A percentile compares a stretch with the other conserved stretches of the same genome.
Evolutionary conservation across 2,888 invertebrate genomes (phyloP).

Genomic region (Parasteatoda lunata): DNA sequence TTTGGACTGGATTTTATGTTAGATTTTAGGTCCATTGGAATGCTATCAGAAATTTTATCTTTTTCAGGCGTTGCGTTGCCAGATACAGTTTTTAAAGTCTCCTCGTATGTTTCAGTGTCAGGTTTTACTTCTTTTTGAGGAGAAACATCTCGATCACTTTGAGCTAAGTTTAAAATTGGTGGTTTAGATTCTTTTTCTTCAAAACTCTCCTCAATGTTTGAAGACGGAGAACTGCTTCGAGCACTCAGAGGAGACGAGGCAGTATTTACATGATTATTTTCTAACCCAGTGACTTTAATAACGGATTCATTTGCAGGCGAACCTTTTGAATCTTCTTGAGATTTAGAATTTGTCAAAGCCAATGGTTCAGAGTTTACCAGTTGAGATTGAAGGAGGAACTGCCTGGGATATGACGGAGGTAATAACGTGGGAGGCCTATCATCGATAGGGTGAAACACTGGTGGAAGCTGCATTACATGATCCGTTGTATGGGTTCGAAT

Average conservation of each 20-base stretch:
- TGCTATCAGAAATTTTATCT: conserved; percentile 6
- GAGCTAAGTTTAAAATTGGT: conserved; percentile 25
- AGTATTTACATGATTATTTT: conserved; percentile 9
- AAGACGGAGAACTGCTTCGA: conserved; percentile 45
- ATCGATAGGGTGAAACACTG: conserved; percentile 78
- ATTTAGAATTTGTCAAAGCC: conserved; percentile 37
- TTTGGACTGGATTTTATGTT: conserved; percentile 12
- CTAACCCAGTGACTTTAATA: conserved; percentile 50
- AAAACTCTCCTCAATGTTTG: conserved; percentile 28
- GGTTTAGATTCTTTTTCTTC: conserved; percentile 35
- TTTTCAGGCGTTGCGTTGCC: conserved; percentile 4
- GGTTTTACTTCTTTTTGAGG: conserved; percentile 5
- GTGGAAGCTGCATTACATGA: conserved; percentile 37
- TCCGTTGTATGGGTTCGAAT: conserved; percentile 89
- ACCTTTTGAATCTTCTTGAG: conserved; percentile 10
- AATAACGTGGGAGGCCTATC: conserved; percentile 81
- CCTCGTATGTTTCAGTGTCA: neutral
- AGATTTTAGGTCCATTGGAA: conserved; percentile 11
- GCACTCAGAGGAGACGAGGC: conserved; percentile 37
- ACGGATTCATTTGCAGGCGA: conserved; percentile 33
- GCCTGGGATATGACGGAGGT: conserved; percentile 59
- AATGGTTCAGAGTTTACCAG: conserved; percentile 55
- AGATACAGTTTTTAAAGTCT: conserved; percentile 19
- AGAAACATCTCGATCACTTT: conserved; percentile 13
- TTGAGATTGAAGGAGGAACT: conserved; percentile 38